These are phyloP conservation scores for Brachirus orientalis DNA, from an alignment of 2,113 vertebrate genomes.

Conservation along the genomic window DNA sequence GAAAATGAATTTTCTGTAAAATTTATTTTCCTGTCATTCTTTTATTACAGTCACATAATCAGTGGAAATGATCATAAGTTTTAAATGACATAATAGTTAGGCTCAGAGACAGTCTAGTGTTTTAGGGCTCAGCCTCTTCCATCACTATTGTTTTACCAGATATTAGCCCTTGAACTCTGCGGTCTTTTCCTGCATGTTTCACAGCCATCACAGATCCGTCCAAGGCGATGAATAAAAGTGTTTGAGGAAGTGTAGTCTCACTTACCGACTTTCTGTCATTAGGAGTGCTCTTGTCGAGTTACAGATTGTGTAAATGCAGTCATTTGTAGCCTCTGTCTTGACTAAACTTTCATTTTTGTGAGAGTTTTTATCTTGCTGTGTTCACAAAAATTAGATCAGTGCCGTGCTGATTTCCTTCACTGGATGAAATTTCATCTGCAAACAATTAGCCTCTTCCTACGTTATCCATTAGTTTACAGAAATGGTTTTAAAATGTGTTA, in stretches of 20 bases:
- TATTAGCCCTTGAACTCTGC: slow-evolving; percentile 11
- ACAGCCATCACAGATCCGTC: background rate
- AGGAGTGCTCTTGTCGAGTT: slow-evolving; percentile 22
- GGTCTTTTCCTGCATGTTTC: background rate
- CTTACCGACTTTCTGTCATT: slow-evolving; percentile 64
- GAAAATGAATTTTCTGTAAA: too few species aligned
- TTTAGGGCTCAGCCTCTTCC: too few species aligned
- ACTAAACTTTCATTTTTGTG: slow-evolving; percentile 14
- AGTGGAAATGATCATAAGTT: background rate
- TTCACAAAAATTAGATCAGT: slow-evolving; percentile 46
- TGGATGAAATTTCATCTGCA: slow-evolving; percentile 68
- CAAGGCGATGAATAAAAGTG: slow-evolving; percentile 21
- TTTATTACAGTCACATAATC: background rate
- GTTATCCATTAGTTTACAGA: slow-evolving; percentile 1
- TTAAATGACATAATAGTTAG: background rate
- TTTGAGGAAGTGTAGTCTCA: slow-evolving; percentile 44
- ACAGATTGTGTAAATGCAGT: slow-evolving; percentile 36
- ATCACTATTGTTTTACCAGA: slow-evolving; percentile 3
- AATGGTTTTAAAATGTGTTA: background rate
- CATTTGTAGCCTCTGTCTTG: slow-evolving; percentile 33
- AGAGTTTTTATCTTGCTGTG: slow-evolving; percentile 5
- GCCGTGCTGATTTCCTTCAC: slow-evolving; percentile 4
- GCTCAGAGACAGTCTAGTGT: too few species aligned
- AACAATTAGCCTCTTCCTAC: slow-evolving; percentile 21
- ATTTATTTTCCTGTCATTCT: too few species aligned